Conservation (phyloP, 2,888 invertebrate genomes). For the Volucella bombylans region DNA sequence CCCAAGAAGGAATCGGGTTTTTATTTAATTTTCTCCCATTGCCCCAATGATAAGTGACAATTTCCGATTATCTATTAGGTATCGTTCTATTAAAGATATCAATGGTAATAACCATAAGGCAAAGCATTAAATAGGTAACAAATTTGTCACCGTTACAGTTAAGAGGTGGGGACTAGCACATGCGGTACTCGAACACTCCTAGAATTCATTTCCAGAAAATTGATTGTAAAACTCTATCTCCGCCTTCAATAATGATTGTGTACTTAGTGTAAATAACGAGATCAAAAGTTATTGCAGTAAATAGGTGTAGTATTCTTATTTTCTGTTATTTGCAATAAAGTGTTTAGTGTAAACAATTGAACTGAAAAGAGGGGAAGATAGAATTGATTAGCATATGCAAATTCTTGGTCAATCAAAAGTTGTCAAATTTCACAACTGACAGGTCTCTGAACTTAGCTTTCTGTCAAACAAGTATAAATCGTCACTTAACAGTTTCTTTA, state of each 20-base stretch:
- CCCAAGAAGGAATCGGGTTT: constrained; percentile 2
- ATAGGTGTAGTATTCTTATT: too few species aligned
- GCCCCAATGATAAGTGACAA: constrained; percentile 18
- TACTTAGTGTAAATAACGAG: neutral
- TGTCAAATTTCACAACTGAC: constrained; percentile 39
- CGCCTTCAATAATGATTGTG: constrained; percentile 8
- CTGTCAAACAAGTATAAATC: neutral
- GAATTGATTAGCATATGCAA: neutral
- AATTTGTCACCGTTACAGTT: neutral
- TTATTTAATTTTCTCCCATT: constrained; percentile 27
- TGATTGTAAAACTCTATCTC: neutral
- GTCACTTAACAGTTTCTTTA: too few species aligned
- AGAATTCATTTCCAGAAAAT: neutral
- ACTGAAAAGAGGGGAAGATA: neutral
- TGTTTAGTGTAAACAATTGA: constrained; percentile 6
- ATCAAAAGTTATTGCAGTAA: too few species aligned
- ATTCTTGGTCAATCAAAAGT: neutral
- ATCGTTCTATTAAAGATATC: neutral
- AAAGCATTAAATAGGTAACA: neutral
- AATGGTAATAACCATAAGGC: too few species aligned
- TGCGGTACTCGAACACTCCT: neutral
- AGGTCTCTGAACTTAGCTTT: constrained; percentile 30
- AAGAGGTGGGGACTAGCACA: too few species aligned
- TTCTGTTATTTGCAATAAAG: neutral
- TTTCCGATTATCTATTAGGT: constrained; percentile 24